These are phyloP conservation scores for Hyppa rectilinea DNA, from an alignment of 2,888 invertebrate species.

Conservation along the genomic window DNA sequence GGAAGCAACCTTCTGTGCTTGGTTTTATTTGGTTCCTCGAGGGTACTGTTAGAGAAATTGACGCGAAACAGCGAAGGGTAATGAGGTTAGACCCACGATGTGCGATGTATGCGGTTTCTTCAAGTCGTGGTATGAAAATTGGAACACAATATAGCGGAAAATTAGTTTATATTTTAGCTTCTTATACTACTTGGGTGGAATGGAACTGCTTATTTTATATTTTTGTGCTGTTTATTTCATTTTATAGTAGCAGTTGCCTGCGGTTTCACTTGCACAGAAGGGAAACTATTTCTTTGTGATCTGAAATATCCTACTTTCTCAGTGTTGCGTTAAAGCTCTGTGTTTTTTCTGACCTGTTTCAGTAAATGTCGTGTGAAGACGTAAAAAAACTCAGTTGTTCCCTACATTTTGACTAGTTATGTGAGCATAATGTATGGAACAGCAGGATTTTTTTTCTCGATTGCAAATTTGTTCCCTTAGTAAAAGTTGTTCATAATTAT, in stretches of 20 bases:
- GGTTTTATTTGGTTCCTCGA: slow-evolving; percentile 16
- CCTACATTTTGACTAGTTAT: too few relatives aligned
- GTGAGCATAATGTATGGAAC: too few relatives aligned
- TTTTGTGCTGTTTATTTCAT: background rate
- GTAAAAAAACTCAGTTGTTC: too few relatives aligned
- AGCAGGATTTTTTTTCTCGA: too few relatives aligned
- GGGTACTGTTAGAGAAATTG: slow-evolving; percentile 76
- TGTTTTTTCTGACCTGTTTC: background rate
- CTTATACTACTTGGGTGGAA: background rate
- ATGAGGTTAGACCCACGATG: slow-evolving; percentile 71
- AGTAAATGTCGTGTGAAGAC: background rate
- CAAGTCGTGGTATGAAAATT: slow-evolving; percentile 55
- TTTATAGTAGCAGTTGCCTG: background rate
- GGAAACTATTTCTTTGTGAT: background rate
- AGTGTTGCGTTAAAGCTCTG: background rate
- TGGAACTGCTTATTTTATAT: slow-evolving; percentile 5
- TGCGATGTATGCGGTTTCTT: slow-evolving; percentile 60
- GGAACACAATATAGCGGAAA: slow-evolving; percentile 38
- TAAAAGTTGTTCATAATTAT: too few relatives aligned
- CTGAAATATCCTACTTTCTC: too few relatives aligned
- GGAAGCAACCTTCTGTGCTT: background rate
- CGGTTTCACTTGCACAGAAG: background rate
- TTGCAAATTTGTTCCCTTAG: too few relatives aligned
- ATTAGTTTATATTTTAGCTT: slow-evolving; percentile 47
- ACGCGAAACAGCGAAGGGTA: slow-evolving; percentile 77